Evolutionary conservation across 2,888 invertebrate genomes (phyloP).

Genomic region (Chaetoderma sp.): DNA sequence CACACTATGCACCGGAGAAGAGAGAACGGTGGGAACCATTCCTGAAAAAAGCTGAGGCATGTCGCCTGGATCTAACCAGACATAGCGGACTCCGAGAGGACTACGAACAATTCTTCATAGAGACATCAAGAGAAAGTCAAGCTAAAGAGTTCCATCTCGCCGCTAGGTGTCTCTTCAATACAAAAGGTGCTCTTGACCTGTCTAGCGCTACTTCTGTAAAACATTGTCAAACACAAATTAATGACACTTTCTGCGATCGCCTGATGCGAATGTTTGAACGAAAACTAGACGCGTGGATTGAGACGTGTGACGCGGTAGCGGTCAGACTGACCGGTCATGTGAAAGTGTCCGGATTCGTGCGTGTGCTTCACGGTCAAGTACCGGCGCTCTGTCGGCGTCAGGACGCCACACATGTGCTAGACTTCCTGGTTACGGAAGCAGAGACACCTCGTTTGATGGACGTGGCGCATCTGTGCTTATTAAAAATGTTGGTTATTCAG

Average conservation of each 20-base stretch:
- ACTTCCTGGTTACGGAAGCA: conserved; percentile 51
- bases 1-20: conserved; percentile 42
- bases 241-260: conserved; percentile 45
- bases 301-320: conserved; percentile 51
- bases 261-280: conserved; percentile 50
- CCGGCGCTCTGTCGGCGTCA: conserved; percentile 46
- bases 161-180: conserved; percentile 41
- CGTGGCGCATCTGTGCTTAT: conserved; percentile 52
- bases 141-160: conserved; percentile 50
- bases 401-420: conserved; percentile 45
- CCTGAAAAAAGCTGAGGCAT: conserved; percentile 49
- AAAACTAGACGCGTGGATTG: conserved; percentile 54
- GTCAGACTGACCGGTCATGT: conserved; percentile 54
- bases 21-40: conserved; percentile 49
- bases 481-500: conserved; percentile 53
- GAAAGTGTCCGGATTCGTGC: conserved; percentile 54
- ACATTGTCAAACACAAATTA: conserved; percentile 17
- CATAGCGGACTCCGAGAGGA: conserved; percentile 47
- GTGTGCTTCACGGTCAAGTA: conserved; percentile 51
- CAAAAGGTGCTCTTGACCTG: conserved; percentile 49
- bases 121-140: conserved; percentile 50
- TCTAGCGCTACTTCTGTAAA: conserved; percentile 37
- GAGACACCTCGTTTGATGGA: conserved; percentile 54
- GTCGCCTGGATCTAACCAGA: conserved; percentile 51
- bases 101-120: conserved; percentile 46